Evolutionary conservation across 2,888 invertebrate genomes (phyloP), one percentile per base, ranked within the genome.

Genomic region (Saturnia pavonia): DNA sequence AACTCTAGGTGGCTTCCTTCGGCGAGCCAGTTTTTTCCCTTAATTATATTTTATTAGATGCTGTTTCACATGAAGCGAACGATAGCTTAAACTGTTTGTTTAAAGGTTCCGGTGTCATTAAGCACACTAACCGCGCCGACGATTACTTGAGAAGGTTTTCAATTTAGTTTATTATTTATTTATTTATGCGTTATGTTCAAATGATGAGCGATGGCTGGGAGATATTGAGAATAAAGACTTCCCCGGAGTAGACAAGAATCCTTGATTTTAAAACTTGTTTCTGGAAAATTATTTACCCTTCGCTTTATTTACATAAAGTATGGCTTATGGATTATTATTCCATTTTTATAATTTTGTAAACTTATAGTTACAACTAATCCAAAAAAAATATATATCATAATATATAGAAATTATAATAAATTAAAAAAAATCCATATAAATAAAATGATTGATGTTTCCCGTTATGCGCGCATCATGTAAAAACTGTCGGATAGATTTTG

Each of bases 111-210:
- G 89, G 87, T 91, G 89, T 90, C 90, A 92, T 92, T 92, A 92
- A 79, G 78, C 81, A 82, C 83, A 80, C 83, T 80, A 82, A 80
- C 85, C 84, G 82, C 80, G 79, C 77, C 76, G 79, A 78, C 81
- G 75, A 87, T 88, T 89, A 88, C 87, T 85, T 81, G 84, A 80
- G 87, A 85, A 83, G 86, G 85, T 85, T 88, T 92, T 93, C 93
- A 93, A 93, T 93, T 93, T 90, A 87, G 89, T 93, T 92, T 92
- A 92, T 91, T 91, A 91, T 91, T 90, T 93, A 92, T 92, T 92
- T 93, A 92, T 92, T 91, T 92, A 92, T 91, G 89, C 90, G 86
- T 91, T 90, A 90, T 89, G 85, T 83, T 81, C 75, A 81, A 87
- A 90, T 88, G 88, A 92, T 91, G 90, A 91, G 86, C 85, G 85